Percentiles rank a stretch among this genome's conserved stretches.
phyloP scores from a whole-genome alignment of 2,113 vertebrate genomes.

The Pedetes capensis region DNA sequence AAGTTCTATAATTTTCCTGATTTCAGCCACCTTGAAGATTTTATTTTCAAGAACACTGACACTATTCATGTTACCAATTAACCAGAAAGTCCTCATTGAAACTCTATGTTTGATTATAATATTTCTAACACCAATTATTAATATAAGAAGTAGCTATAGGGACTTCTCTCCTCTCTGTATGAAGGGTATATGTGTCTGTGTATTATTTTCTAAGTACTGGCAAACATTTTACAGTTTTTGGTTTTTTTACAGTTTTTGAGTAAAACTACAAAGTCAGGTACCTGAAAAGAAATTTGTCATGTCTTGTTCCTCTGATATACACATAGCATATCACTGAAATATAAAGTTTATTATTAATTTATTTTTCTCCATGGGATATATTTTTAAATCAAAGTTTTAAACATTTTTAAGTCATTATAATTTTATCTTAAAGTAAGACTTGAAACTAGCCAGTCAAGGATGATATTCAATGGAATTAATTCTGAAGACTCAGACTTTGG shows the following conservation, averaged over 20 bases:
- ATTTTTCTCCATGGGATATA: background rate
- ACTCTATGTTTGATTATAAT: background rate
- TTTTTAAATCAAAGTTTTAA: slow-evolving; percentile 42
- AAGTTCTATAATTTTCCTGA: background rate
- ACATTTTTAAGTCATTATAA: background rate
- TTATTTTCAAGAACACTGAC: background rate
- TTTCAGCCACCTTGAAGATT: background rate
- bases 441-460: background rate
- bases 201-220: background rate
- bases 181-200: background rate
- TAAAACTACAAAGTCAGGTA: slow-evolving; percentile 36
- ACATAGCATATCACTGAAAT: background rate
- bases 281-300: background rate
- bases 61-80: background rate
- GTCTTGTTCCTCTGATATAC: background rate
- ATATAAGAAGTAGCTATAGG: background rate
- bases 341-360: background rate
- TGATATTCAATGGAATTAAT: slow-evolving; percentile 68
- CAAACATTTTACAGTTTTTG: background rate
- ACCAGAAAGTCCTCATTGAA: background rate
- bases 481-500: slow-evolving; percentile 50
- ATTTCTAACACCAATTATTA: background rate
- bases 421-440: slow-evolving; percentile 47
- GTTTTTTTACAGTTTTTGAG: background rate
- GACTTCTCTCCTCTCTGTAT: background rate